Percentiles rank a stretch among this genome's conserved stretches.
Conservation (phyloP, 2,888 invertebrate genomes). For the Vanessa cardui region DNA sequence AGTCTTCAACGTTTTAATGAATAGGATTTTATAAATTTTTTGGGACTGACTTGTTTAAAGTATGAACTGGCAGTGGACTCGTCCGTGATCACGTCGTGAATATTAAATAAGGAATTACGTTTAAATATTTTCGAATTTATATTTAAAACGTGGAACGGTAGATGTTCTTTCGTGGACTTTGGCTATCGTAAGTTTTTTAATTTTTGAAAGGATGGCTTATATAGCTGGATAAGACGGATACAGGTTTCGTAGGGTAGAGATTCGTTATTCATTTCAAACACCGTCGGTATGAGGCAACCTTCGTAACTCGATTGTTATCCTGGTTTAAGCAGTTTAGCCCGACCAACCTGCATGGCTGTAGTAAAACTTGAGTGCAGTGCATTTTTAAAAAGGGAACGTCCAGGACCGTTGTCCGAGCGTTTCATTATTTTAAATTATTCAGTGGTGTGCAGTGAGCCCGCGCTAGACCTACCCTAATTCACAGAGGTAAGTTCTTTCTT, state of each 20-base stretch:
- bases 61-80: background rate
- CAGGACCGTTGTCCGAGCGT: slow-evolving; percentile 63
- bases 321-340: slow-evolving; percentile 65
- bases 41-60: background rate
- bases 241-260: slow-evolving; percentile 19
- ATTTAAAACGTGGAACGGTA: slow-evolving; percentile 4
- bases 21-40: too few relatives aligned
- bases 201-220: background rate
- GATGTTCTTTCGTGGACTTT: background rate
- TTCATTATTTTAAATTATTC: slow-evolving; percentile 81
- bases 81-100: slow-evolving; percentile 14
- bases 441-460: slow-evolving; percentile 73
- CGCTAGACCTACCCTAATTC: slow-evolving; percentile 29
- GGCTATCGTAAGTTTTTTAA: background rate
- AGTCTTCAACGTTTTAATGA: too few relatives aligned
- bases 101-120: slow-evolving; percentile 16
- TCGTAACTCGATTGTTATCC: slow-evolving; percentile 72
- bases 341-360: slow-evolving; percentile 78
- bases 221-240: slow-evolving; percentile 11
- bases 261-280: slow-evolving; percentile 37
- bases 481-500: slow-evolving; percentile 33
- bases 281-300: slow-evolving; percentile 60
- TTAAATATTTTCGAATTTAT: slow-evolving; percentile 9
- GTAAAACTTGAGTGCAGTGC: slow-evolving; percentile 79
- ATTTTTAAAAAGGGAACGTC: slow-evolving; percentile 80